Conservation (phyloP, 2,888 invertebrate species). For the Synanthedon vespiformis region DNA sequence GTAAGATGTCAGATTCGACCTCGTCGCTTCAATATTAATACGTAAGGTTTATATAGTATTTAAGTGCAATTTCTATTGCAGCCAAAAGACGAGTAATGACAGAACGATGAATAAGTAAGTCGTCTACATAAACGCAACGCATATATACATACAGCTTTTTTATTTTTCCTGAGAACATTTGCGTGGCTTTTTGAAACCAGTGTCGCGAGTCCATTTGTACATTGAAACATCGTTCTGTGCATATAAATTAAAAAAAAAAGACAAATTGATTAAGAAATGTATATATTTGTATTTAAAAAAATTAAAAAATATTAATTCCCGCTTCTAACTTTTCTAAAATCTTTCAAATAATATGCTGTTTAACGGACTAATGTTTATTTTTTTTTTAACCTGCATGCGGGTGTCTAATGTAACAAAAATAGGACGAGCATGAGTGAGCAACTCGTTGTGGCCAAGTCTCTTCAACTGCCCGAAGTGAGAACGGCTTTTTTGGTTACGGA, state of each 20-base stretch:
- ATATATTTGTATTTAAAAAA: background rate
- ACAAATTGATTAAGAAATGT: background rate
- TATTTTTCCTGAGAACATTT: background rate
- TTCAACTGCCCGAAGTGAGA: constrained; percentile 48
- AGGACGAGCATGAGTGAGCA: constrained; percentile 48
- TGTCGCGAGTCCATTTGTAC: background rate
- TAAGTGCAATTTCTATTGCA: constrained; percentile 46
- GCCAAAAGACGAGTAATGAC: constrained; percentile 46
- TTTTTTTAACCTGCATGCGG: constrained; percentile 43
- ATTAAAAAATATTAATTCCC: background rate
- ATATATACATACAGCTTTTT: constrained; percentile 1
- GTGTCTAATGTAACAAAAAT: constrained; percentile 20
- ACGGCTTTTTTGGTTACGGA: constrained; percentile 38
- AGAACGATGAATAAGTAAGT: constrained; percentile 68
- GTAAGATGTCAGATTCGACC: background rate
- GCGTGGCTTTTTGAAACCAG: background rate
- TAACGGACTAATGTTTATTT: constrained; percentile 4
- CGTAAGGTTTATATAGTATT: constrained; percentile 9
- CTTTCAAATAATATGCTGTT: background rate
- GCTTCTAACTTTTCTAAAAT: background rate
- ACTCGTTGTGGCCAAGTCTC: constrained; percentile 41
- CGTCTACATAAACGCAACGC: constrained; percentile 7
- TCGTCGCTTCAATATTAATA: background rate
- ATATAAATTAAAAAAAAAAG: constrained; percentile 1
- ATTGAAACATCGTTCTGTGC: constrained; percentile 6